A percentile compares a stretch with the other conserved stretches of the same genome.
phyloP scores from a whole-genome alignment of 2,797 vertebrate genomes.

The Gadopsis marmoratus region DNA sequence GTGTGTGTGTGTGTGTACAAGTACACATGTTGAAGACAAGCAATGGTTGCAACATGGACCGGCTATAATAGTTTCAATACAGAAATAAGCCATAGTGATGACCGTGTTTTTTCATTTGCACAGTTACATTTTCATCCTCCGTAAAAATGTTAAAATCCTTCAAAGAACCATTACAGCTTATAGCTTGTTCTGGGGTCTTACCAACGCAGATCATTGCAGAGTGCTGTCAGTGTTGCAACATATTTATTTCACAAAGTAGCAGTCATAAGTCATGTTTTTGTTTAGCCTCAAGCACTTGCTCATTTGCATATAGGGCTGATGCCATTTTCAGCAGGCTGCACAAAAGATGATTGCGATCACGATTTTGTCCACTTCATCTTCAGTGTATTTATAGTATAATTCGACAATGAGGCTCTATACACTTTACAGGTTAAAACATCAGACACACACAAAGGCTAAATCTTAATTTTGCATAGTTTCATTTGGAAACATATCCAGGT shows the following conservation, averaged over 20 bases:
- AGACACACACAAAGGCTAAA: background rate
- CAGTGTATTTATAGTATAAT: too few species aligned
- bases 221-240: background rate
- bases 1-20: constrained; percentile 22
- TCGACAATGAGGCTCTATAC: too few species aligned
- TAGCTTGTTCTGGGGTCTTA: background rate
- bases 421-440: too few species aligned
- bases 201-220: background rate
- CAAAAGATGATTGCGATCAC: background rate
- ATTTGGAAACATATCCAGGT: background rate
- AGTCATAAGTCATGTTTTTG: constrained; percentile 2
- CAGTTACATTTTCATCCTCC: background rate
- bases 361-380: too few species aligned
- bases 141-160: background rate
- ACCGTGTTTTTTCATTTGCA: background rate
- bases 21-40: background rate
- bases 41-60: background rate
- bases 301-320: background rate
- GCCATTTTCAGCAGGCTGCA: background rate
- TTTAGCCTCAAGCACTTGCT: background rate
- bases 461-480: background rate
- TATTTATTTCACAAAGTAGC: background rate
- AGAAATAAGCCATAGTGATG: background rate
- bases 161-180: background rate
- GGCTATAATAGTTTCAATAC: constrained; percentile 16